phyloP scores from a whole-genome alignment of 1,140 invertebrate genomes.

The Atta colombica region DNA sequence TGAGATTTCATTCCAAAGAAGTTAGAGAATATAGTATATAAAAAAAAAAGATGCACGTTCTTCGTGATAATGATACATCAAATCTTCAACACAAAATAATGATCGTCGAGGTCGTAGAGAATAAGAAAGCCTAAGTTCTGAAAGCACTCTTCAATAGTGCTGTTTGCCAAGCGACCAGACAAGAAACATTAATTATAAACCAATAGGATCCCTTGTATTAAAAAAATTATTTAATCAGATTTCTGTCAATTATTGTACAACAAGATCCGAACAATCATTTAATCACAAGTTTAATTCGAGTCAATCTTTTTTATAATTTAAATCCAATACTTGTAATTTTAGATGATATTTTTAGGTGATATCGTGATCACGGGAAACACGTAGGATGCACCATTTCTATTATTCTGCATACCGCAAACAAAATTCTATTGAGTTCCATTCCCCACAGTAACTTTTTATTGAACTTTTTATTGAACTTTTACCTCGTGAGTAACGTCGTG shows the following conservation, averaged over 20 bases:
- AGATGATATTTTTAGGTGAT: background rate
- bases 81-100: constrained; percentile 25
- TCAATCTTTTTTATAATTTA: background rate
- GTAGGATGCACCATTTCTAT: constrained; percentile 31
- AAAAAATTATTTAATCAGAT: constrained; percentile 12
- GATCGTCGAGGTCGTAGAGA: background rate
- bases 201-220: background rate
- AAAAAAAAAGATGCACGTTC: background rate
- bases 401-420: constrained; percentile 16
- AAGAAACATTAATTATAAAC: constrained; percentile 50
- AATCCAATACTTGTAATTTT: background rate
- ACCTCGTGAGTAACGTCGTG: background rate
- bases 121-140: background rate
- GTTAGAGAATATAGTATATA: background rate
- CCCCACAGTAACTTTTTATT: background rate
- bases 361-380: constrained; percentile 28
- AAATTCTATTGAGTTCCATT: constrained; percentile 11
- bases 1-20: too few relatives aligned
- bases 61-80: background rate
- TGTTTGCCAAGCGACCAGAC: constrained; percentile 4
- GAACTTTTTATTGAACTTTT: background rate
- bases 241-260: background rate
- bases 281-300: background rate
- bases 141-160: background rate
- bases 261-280: background rate